Evolutionary conservation across 2,113 vertebrate genomes (phyloP), one percentile per base, ranked within the genome.

Genomic region (Aptenodytes forsteri): DNA sequence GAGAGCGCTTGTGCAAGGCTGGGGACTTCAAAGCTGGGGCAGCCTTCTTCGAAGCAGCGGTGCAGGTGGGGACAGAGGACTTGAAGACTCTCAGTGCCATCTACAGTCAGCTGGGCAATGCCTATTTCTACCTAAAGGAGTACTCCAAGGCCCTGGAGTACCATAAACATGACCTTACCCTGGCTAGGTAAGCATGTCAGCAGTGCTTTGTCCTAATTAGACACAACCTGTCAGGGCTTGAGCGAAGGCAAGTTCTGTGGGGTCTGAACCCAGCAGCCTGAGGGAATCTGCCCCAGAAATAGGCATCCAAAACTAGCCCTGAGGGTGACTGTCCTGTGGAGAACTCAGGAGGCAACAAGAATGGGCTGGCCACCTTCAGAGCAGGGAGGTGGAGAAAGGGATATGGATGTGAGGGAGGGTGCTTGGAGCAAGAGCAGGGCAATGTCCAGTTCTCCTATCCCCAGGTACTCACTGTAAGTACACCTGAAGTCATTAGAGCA

Each of bases 41-140:
- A 46, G 98, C 98, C 2, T 99, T 99, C 98, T 99, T 99, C 0
- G 99, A 99, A 97, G 99, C 99, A 0, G 99, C 99, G 0, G 99
- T 99, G 66, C 99, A 99, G 93, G 99, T 99, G 56, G 99, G 99
- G 61, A 99, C 99, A 0, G 99, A 99, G 96, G 99, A 99, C 96
- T 97, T 99, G 94, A 99, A 99, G 98, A 99, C 99, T 4, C 99
- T 99, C 84, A 99, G 99, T 75, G 99, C 99, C 98, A 99, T 99
- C 98, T 99, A 99, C 98, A 99, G 99, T 97, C 99, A 99, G 97
- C 98, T 99, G 95, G 99, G 99, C 76, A 99, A 99, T 4, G 99
- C 99, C 54, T 99, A 99, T 97, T 99, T 99, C 97, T 99, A 99
- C 97, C 98, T 99, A 70, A 99, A 99, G 96, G 99, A 99, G 96